Percentiles rank a stretch among this genome's conserved stretches.
Conservation (phyloP, 2,797 vertebrate species). For the Nyctibius grandis region DNA sequence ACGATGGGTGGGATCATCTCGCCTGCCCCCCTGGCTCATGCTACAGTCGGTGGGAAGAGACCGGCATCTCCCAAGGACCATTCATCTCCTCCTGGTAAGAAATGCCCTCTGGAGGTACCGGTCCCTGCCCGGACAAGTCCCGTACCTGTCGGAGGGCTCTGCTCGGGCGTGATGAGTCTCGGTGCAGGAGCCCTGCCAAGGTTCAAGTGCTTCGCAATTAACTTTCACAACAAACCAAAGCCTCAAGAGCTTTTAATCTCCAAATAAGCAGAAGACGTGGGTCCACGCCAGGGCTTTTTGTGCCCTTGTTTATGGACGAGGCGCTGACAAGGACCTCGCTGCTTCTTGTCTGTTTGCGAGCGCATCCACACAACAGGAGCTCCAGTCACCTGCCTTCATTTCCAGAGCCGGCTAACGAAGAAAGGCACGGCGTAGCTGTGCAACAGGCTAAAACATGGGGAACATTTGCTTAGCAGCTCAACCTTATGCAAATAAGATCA, state of each 20-base stretch:
- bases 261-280: not conserved
- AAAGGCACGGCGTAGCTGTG: not conserved
- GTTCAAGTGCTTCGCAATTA: not conserved
- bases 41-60: not conserved
- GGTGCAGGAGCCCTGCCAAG: not conserved
- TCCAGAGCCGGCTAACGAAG: not conserved
- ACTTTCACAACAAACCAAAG: slow-evolving; percentile 45
- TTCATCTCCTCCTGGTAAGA: not conserved
- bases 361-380: not conserved
- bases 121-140: not conserved
- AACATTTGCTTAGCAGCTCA: not conserved
- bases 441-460: not conserved
- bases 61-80: rapidly evolving
- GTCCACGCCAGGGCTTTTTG: not conserved
- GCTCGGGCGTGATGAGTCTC: not conserved
- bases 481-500: not conserved
- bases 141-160: not conserved
- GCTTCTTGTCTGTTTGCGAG: not conserved
- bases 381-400: not conserved
- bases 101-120: not conserved
- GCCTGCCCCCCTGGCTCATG: rapidly evolving
- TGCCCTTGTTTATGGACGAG: not conserved
- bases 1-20: not conserved
- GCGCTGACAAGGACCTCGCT: not conserved
- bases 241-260: slow-evolving; percentile 25